Percentiles rank a stretch among this genome's conserved stretches.
Conservation (phyloP, 2,113 vertebrate species). For the Cebidichthys violaceus region DNA sequence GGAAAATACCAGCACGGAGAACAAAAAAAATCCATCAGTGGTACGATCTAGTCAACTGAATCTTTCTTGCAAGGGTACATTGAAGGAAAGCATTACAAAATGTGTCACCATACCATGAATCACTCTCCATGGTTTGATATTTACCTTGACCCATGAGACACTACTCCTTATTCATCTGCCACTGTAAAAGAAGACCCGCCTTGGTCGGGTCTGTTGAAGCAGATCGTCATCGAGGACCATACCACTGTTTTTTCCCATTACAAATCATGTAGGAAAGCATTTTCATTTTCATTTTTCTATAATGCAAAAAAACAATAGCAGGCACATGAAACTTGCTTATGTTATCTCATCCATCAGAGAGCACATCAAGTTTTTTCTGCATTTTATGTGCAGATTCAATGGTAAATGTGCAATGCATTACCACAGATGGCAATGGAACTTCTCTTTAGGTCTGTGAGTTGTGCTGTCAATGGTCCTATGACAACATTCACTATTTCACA, state of each 20-base stretch:
- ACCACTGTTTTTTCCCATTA: not conserved
- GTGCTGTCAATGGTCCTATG: not conserved
- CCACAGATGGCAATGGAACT: not conserved
- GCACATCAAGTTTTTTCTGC: not conserved
- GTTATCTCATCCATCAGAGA: not conserved
- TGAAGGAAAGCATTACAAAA: constrained; percentile 56
- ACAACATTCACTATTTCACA: not conserved
- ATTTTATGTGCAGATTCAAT: not conserved
- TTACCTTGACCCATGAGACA: constrained; percentile 67
- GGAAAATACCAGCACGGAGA: not conserved
- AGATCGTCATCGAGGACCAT: not conserved
- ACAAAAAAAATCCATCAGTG: not conserved
- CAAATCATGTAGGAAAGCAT: not conserved
- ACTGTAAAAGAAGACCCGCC: constrained; percentile 24
- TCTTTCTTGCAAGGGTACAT: constrained; percentile 49
- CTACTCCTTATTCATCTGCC: constrained; percentile 28
- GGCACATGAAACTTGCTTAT: not conserved
- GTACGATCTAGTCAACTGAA: constrained; percentile 36
- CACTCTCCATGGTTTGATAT: constrained; percentile 45
- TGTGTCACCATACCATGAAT: constrained; percentile 59
- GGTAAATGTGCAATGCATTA: not conserved
- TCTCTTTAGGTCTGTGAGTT: not conserved
- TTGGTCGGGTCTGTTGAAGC: not conserved
- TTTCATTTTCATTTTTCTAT: not conserved
- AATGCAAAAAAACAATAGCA: not conserved